These are phyloP conservation scores for Procavia capensis DNA, from an alignment of 2,113 vertebrate species.

Conservation along the genomic window DNA sequence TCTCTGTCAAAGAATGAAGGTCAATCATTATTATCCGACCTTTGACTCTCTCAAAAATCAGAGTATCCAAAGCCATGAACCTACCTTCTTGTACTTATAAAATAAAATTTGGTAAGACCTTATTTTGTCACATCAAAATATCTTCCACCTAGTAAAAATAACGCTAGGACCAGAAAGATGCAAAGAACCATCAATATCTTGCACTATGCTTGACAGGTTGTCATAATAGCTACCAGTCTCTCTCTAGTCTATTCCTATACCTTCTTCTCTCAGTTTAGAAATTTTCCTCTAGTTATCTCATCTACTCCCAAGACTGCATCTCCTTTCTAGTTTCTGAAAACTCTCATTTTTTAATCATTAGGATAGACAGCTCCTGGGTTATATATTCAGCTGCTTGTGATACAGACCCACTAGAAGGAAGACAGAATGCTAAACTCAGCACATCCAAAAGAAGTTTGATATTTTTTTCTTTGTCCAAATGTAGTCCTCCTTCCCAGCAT, in stretches of 20 bases:
- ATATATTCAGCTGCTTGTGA: not conserved
- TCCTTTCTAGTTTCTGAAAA: constrained; percentile 15
- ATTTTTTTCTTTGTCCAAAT: not conserved
- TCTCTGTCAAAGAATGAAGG: not conserved
- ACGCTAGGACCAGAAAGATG: constrained; percentile 27
- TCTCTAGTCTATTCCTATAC: not conserved
- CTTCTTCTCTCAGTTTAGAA: not conserved
- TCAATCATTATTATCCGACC: not conserved
- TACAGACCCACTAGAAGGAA: not conserved
- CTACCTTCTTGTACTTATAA: not conserved
- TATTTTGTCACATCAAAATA: not conserved
- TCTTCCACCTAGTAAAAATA: not conserved
- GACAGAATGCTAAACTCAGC: not conserved
- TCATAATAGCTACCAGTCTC: not conserved
- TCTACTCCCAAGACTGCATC: not conserved
- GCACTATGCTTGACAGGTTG: not conserved
- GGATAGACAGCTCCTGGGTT: not conserved
- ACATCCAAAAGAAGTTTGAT: not conserved
- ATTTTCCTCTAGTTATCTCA: not conserved
- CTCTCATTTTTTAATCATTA: constrained; percentile 1
- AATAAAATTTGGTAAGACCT: not conserved
- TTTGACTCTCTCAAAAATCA: constrained; percentile 16
- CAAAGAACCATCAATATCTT: constrained; percentile 3
- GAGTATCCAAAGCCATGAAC: not conserved
- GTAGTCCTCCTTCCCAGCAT: not conserved